phyloP scores from a whole-genome alignment of 2,113 vertebrate species.

The Plotosus lineatus region DNA sequence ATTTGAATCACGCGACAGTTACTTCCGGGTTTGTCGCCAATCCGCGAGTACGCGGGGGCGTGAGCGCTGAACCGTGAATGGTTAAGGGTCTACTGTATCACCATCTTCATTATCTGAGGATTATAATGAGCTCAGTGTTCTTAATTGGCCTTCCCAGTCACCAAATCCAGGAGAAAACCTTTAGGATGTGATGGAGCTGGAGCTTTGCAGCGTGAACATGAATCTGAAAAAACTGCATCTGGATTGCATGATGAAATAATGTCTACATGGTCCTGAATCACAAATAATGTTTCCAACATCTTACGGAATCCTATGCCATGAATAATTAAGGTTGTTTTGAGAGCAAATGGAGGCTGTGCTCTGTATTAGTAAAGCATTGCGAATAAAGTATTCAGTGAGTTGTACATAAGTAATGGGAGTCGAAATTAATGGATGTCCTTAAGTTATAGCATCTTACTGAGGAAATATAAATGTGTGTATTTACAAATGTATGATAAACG shows the following conservation, averaged over 20 bases:
- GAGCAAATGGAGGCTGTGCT: not conserved
- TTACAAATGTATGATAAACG: not conserved
- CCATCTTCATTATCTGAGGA: too few relatives aligned
- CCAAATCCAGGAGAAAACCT: not conserved
- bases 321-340: not conserved
- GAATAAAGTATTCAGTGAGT: not conserved
- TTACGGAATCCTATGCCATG: not conserved
- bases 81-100: too few relatives aligned
- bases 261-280: not conserved
- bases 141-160: too few relatives aligned
- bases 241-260: not conserved
- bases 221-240: too few relatives aligned
- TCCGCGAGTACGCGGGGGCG: too few relatives aligned
- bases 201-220: too few relatives aligned
- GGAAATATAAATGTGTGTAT: not conserved
- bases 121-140: not conserved
- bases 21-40: too few relatives aligned
- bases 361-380: not conserved
- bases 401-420: not conserved
- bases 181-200: not conserved
- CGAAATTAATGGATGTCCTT: not conserved
- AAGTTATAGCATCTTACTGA: not conserved
- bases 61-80: too few relatives aligned
- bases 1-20: too few relatives aligned
- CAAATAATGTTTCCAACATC: not conserved